Base-by-base conservation (phyloP, 2,888 invertebrate species). In the Tachina fera region DNA sequence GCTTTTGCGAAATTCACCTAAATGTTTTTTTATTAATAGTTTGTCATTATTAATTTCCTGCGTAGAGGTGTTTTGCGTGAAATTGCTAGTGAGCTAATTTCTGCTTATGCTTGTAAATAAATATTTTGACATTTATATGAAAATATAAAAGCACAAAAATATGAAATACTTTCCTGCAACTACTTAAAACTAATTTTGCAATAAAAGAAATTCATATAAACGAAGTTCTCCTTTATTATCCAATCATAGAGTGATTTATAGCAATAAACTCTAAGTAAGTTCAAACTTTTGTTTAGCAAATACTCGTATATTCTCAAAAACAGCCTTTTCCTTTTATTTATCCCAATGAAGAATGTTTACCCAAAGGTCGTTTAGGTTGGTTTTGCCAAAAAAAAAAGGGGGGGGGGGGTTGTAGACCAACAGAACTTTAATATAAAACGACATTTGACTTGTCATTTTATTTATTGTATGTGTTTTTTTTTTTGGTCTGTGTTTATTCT, bases 391-490 rank as follows among this genome's bases (percentile, higher is more conserved):
- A 19, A 9, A 14, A 1, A 45, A 56, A 41, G 49, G 6, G 22
- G 11, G 56, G 39, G 56, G 51, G 51, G 11, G 56, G 39, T 47
- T 56, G 58, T 13, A 9, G 60, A 39, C 39, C 60, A 47, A 47
- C 4, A 76, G 75, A 31, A 31, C 74, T 47, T 79, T 79, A 75
- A 79, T 84, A 75, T 79, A 49, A 70, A 75, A 75, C 6, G 75
- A 56, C 78, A 75, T 79, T 84, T 79, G 53, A 19, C 16, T 56
- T 84, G 61, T 56, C 58, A 58, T 68, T 63, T 77, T 77, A 67
- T 77, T 74, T 67, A 63, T 68, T 43, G 6, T 60, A 14, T 8
- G 19, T 65, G 2, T 4, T 31, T 31, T 31, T 75, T 41, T 61
- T 75, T 72, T 71, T 65, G n/a, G 41, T 56, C 39, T 14, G 22